Base-by-base conservation (phyloP, 2,113 vertebrate species). In the Psammodynastes pulverulentus region DNA sequence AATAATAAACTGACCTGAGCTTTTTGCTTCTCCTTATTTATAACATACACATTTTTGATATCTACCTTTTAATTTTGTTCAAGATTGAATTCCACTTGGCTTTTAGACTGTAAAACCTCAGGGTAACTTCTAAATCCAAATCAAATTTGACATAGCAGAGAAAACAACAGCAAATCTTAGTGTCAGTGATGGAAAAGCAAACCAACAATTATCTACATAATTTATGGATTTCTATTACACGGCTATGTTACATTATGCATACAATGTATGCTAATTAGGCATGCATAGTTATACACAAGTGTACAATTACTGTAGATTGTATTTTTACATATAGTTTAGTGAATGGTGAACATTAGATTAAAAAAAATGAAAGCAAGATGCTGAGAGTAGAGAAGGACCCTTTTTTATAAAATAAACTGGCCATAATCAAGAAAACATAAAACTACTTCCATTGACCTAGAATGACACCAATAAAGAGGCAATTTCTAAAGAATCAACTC, bases 401-500 rank as follows among this genome's bases (percentile, higher is more conserved):
- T 96, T 97, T 79, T 87, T 92, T 96, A 86, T 48, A 91, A 92
- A 92, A 34, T 90, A 53, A 88, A 93, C 29, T 93, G 92, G 89
- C 45, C 67, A 93, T 93, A 93, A 95, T 96, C 91, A 95, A 93
- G 95, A 93, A 90, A 89, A 94, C 87, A 67, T 93, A 96, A 95
- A 23, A 53, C 67, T 89, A 88, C 94, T 95, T 92, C 34, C 89
- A 89, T 92, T 95, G 96, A 95, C 94, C 92, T 94, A 5, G 84
- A 89, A 89, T 96, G 95, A 94, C 96, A 95, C 90, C 95, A 95
- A 95, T 96, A 97, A 97, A 95, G 95, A 95, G 96, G 93, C 95
- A 97, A 97, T 96, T 94, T 94, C 95, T 96, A 91, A 96, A 97
- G 96, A 95, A 97, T 97, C 96, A 96, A 94, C 96, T 96, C 93